phyloP scores from a whole-genome alignment of 2,888 invertebrate species.

The Deilephila porcellus region DNA sequence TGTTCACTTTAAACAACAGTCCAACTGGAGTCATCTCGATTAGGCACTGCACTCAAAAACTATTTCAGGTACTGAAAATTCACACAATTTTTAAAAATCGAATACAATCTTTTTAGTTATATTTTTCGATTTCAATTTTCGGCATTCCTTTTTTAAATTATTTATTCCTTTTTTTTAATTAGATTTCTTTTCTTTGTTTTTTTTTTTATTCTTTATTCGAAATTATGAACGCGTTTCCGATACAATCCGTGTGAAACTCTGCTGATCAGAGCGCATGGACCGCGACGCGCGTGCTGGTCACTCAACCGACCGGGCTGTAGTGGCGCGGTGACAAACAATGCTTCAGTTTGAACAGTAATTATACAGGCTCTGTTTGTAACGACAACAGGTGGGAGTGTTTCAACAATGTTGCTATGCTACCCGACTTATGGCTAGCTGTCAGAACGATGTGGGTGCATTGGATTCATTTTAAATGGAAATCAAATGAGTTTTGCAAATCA shows the following conservation, averaged over 20 bases:
- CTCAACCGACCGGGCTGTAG: slow-evolving; percentile 68
- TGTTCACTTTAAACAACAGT: slow-evolving; percentile 85
- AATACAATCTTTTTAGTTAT: background rate
- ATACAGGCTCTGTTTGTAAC: slow-evolving; percentile 60
- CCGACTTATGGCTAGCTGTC: slow-evolving; percentile 36
- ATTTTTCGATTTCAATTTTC: slow-evolving; percentile 30
- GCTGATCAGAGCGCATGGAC: slow-evolving; percentile 53
- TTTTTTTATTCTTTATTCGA: slow-evolving; percentile 9
- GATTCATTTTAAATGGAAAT: slow-evolving; percentile 13
- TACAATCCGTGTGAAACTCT: slow-evolving; percentile 50
- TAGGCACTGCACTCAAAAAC: slow-evolving; percentile 42
- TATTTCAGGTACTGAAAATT: slow-evolving; percentile 12
- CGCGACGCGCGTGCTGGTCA: slow-evolving; percentile 65
- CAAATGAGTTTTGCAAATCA: slow-evolving; percentile 20
- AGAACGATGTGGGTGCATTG: slow-evolving; percentile 17
- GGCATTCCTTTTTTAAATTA: slow-evolving; percentile 21
- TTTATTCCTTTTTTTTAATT: slow-evolving; percentile 28
- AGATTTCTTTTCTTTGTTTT: background rate
- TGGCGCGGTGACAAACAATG: slow-evolving; percentile 78
- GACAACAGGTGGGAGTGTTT: slow-evolving; percentile 72
- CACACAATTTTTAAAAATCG: slow-evolving; percentile 2
- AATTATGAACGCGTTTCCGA: slow-evolving; percentile 30
- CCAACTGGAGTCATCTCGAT: slow-evolving; percentile 84
- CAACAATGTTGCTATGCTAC: slow-evolving; percentile 49
- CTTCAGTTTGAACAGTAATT: slow-evolving; percentile 64